These are phyloP conservation scores for Cataglyphis livida DNA, from an alignment of 2,888 invertebrate genomes.

Conservation along the genomic window DNA sequence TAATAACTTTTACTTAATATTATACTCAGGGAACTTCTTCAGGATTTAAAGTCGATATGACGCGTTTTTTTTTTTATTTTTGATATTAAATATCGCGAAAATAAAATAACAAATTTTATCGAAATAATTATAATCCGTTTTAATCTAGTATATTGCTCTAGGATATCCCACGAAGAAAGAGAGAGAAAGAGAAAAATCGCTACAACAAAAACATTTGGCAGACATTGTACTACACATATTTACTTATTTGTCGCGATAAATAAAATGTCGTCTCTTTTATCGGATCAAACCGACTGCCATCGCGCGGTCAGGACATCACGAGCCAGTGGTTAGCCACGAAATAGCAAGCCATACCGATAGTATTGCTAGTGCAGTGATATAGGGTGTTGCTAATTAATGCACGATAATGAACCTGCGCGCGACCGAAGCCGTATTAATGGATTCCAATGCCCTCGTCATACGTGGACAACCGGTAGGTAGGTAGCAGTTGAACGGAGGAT, in stretches of 20 bases:
- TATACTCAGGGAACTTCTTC: not conserved
- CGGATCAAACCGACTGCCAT: conserved; percentile 60
- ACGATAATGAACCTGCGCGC: conserved; percentile 82
- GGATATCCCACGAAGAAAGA: not conserved
- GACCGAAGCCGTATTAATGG: conserved; percentile 81
- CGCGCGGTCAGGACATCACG: conserved; percentile 67
- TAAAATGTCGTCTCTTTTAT: conserved; percentile 54
- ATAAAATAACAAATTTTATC: not conserved
- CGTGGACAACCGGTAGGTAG: conserved; percentile 69
- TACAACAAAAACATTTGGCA: not conserved
- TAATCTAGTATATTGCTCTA: not conserved
- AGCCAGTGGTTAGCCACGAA: conserved; percentile 77
- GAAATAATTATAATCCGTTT: not conserved
- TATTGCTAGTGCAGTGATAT: conserved; percentile 75
- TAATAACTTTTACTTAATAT: not conserved
- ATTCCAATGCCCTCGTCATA: conserved; percentile 80
- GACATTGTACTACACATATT: not conserved
- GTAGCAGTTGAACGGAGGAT: conserved; percentile 69
- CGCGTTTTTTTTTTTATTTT: not conserved
- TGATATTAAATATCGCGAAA: not conserved
- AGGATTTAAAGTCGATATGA: not conserved
- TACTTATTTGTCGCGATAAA: not conserved
- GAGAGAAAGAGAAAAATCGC: not conserved
- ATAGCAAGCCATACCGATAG: conserved; percentile 75
- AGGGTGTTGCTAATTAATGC: conserved; percentile 83